Evolutionary conservation across 1,140 invertebrate genomes (phyloP).

Genomic region (Drosophila eugracilis): DNA sequence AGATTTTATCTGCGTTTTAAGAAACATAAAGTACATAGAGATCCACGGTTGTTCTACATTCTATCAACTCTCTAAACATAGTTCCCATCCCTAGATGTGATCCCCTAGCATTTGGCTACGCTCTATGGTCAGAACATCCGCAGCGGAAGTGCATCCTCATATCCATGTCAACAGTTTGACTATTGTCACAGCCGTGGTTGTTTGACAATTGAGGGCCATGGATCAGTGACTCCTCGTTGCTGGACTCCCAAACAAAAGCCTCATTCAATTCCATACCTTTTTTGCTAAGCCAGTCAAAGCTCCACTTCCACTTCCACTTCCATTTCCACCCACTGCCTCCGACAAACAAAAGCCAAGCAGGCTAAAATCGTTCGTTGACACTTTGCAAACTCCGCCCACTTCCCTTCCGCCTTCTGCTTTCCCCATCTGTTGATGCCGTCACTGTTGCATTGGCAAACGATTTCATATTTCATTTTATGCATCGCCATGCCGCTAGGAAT

Average conservation of each 20-base stretch:
- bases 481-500: slow-evolving; percentile 29
- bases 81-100: slow-evolving; percentile 9
- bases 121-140: slow-evolving; percentile 35
- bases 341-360: slow-evolving; percentile 58
- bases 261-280: slow-evolving; percentile 26
- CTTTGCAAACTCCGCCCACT: slow-evolving; percentile 32
- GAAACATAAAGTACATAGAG: too few species aligned
- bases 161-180: slow-evolving; percentile 64
- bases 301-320: slow-evolving; percentile 22
- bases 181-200: slow-evolving; percentile 51
- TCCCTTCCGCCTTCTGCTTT: background rate
- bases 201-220: slow-evolving; percentile 73
- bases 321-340: slow-evolving; percentile 26
- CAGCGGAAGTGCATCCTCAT: slow-evolving; percentile 50
- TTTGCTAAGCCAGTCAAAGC: slow-evolving; percentile 12
- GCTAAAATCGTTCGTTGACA: slow-evolving; percentile 75
- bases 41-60: too few species aligned
- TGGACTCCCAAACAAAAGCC: slow-evolving; percentile 46
- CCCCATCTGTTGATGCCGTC: slow-evolving; percentile 23
- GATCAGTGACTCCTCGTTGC: slow-evolving; percentile 65
- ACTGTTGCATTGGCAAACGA: slow-evolving; percentile 48
- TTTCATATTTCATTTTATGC: slow-evolving; percentile 70
- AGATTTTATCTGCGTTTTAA: too few species aligned
- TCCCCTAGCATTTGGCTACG: slow-evolving; percentile 10
- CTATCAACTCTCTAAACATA: background rate